Base-by-base conservation (phyloP, 2,113 vertebrate species). In the Notothenia coriiceps region DNA sequence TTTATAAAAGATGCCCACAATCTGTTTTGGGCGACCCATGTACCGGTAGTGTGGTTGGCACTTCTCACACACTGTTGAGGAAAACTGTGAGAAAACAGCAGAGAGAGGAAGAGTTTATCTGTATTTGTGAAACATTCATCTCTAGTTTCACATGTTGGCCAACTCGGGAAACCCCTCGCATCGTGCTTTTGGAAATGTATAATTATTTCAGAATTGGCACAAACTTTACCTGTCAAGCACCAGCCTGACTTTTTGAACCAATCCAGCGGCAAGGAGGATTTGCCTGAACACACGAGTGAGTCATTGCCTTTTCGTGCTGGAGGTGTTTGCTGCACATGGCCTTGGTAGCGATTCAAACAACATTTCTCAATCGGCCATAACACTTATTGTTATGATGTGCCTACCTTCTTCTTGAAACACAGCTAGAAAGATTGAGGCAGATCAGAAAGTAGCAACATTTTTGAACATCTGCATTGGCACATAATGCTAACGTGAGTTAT, bases 1-100 rank as follows among this genome's bases (percentile, higher is more conserved):
- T 75, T 88, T 55, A 66, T 29, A 40, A 18, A 56, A 66, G 35
- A 7, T 14, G 33, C 33, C 80, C 74, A 66, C 79, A 75, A 84
- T 80, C 57, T 72, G 78, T 84, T 86, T 61, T 70, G 78, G 67
- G 75, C 73, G 57, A 49, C 33, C 70, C 33, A 3, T 81, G n/a
- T n/a, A n/a, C n/a, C n/a, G n/a, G 13, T n/a, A 79, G 85, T 44
- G 82, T 88, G 86, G 80, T 74, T 84, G 87, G n/a, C 61, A 90
- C 43, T 85, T 91, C 85, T 94, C 83, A 57, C 86, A 89, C 76
- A 17, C 35, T 55, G 71, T 54, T 14, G 84, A 80, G 49, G 71
- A 89, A 84, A 85, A 63, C 70, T 20, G 47, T 44, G 8, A 74
- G 2, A 40, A 35, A 35, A 40, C 35, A 1, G 35, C 35, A 7